Evolutionary conservation across 2,113 vertebrate genomes (phyloP), one percentile per base, ranked within the genome.

Genomic region (Chroicocephalus ridibundus): DNA sequence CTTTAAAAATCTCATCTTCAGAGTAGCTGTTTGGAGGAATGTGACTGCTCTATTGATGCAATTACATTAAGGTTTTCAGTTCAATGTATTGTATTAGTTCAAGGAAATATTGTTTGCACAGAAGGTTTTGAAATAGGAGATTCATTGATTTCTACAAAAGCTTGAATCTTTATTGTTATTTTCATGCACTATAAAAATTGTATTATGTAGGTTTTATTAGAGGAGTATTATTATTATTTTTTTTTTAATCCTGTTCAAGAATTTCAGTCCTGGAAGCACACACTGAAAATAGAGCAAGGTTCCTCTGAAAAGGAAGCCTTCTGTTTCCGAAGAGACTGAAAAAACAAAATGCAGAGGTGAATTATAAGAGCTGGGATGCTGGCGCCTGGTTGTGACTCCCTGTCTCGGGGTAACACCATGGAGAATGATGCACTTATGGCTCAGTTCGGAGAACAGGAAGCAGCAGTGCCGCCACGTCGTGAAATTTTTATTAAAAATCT

Each of bases 131-230:
- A 87, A 88, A 51, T 15, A 71, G 78, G 52, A 91, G 57, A 86
- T 74, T 93, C 70, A 88, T 94, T 97, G 94, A 83, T 97, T 97
- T 93, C 91, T 77, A 69, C 19, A 55, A 81, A 87, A 95, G 76
- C 80, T 77, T 19, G 4, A 76, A 81, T 91, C 82, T 93, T 94
- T 95, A 71, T 91, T 95, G 74, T 89, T 95, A 78, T 94, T 89
- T 95, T 95, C 91, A 95, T 26, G 36, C 46, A n/a, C 91, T 85
- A 90, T 94, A 94, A 97, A 98, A 95, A 86, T 65, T 60, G 47
- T 80, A 90, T 96, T 94, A 75, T 42, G 71, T 79, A 65, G 76
- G 42, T 91, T 98, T 96, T 97, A 95, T 91, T 94, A 95, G 91
- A 96, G 79, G 65, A 94, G 85, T 47, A 31, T 94, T 96, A 16